These are phyloP conservation scores for Drosophila incognita DNA, from an alignment of 2,888 invertebrate genomes.

Conservation along the genomic window DNA sequence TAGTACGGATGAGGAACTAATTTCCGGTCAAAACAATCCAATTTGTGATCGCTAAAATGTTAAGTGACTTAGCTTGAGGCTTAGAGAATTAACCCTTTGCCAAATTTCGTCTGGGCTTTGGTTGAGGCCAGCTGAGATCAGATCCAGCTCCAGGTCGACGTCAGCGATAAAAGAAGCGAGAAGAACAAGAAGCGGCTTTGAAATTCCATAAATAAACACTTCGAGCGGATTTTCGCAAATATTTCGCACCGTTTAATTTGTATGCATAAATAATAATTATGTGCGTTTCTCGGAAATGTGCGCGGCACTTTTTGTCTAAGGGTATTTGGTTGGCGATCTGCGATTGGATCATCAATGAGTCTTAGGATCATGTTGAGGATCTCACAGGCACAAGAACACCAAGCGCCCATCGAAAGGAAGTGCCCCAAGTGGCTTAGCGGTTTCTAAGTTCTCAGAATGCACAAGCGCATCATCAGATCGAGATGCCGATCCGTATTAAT, in stretches of 20 bases:
- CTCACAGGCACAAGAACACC: slow-evolving; percentile 1
- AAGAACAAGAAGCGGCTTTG: slow-evolving; percentile 13
- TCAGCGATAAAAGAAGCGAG: not conserved
- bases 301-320: slow-evolving; percentile 54
- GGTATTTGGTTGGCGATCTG: slow-evolving; percentile 22
- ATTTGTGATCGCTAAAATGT: not conserved
- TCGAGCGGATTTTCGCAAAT: slow-evolving; percentile 60
- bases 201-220: slow-evolving; percentile 64
- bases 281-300: slow-evolving; percentile 54
- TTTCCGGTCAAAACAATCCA: not conserved
- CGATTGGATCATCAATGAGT: slow-evolving; percentile 57
- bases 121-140: slow-evolving; percentile 7
- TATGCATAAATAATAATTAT: slow-evolving; percentile 77
- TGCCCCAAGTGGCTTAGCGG: slow-evolving; percentile 38
- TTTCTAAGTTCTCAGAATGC: slow-evolving; percentile 64
- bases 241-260: slow-evolving; percentile 71
- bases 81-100: not conserved
- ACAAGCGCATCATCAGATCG: slow-evolving; percentile 44
- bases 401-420: slow-evolving; percentile 38
- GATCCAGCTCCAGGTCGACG: not conserved
- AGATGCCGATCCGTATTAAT: slow-evolving; percentile 29
- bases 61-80: not conserved
- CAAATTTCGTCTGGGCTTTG: slow-evolving; percentile 3
- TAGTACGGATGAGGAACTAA: not conserved
- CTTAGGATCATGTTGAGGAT: slow-evolving; percentile 25